These are phyloP conservation scores for Ochotona princeps DNA, from an alignment of 2,113 vertebrate species.

Conservation along the genomic window DNA sequence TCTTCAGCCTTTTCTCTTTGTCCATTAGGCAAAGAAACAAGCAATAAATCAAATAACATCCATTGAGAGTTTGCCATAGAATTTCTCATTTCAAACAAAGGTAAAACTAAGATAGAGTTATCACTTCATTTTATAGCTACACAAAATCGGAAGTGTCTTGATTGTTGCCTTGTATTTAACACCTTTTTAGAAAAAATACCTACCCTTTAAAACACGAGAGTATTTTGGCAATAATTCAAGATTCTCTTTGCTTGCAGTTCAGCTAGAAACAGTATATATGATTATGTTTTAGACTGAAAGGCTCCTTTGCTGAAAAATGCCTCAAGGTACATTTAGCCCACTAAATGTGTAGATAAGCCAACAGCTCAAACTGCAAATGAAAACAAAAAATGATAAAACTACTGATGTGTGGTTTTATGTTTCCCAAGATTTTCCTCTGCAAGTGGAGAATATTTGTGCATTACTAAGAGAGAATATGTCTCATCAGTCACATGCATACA, in stretches of 20 bases:
- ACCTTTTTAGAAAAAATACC: background rate
- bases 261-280: background rate
- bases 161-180: background rate
- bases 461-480: background rate
- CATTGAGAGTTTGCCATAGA: background rate
- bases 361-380: background rate
- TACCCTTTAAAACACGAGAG: background rate
- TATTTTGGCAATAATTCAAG: background rate
- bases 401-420: background rate
- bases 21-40: constrained; percentile 28
- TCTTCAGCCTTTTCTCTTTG: constrained; percentile 33
- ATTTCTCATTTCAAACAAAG: constrained; percentile 39
- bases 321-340: background rate
- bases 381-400: constrained; percentile 12
- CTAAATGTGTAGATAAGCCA: background rate
- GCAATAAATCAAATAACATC: constrained; percentile 42
- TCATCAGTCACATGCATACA: background rate
- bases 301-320: background rate
- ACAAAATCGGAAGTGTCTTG: background rate
- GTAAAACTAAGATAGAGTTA: background rate
- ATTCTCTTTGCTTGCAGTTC: background rate
- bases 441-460: background rate
- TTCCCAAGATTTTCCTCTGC: background rate
- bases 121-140: background rate
- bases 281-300: background rate